Conservation (phyloP, 2,113 vertebrate species). For the Crocuta crocuta region DNA sequence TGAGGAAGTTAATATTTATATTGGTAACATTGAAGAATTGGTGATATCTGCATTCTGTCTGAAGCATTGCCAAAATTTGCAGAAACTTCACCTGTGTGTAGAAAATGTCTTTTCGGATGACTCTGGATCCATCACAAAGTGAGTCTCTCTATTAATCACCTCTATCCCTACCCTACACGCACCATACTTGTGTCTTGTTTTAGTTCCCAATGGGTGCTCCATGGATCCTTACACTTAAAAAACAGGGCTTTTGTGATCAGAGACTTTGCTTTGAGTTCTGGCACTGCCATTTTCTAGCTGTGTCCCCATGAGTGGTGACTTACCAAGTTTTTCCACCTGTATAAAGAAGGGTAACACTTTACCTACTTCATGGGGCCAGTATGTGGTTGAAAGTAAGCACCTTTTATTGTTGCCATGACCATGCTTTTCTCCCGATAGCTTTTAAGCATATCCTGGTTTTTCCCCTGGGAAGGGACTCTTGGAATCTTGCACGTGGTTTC, state of each 20-base stretch:
- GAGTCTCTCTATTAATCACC: neutral
- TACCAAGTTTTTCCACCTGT: neutral
- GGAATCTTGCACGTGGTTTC: neutral
- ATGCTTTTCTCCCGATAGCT: accelerated
- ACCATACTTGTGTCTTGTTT: too few species aligned
- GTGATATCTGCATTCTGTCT: neutral
- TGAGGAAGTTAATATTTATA: neutral
- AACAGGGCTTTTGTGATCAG: neutral
- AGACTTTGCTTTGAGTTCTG: neutral
- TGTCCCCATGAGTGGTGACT: neutral
- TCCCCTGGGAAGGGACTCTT: neutral
- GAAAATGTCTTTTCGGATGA: neutral
- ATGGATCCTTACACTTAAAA: neutral
- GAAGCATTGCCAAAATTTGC: neutral
- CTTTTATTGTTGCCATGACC: neutral
- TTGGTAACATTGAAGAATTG: neutral
- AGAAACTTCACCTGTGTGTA: neutral
- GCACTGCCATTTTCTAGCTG: neutral
- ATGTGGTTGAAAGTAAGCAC: neutral
- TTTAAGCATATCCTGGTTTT: too few species aligned
- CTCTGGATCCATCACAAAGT: neutral
- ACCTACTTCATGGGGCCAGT: neutral
- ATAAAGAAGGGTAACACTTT: neutral
- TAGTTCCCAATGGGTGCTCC: neutral
- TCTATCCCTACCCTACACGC: accelerated